A percentile compares a stretch with the other conserved stretches of the same genome.
phyloP scores from a whole-genome alignment of 2,113 vertebrate species.

The Ginglymostoma cirratum region DNA sequence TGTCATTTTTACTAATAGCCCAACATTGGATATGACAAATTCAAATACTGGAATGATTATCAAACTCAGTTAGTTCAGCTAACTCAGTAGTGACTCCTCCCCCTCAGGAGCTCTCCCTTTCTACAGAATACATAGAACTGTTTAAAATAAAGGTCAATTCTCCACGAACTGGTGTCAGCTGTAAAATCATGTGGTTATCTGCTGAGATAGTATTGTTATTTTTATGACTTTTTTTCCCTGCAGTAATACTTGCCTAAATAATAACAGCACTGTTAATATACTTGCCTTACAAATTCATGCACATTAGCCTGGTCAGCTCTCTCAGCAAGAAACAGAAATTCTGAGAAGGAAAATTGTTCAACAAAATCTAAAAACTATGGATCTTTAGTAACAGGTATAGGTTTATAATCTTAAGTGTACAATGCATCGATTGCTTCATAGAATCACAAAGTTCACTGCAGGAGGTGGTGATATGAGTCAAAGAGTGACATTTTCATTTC shows the following conservation, averaged over 20 bases:
- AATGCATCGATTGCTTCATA: background rate
- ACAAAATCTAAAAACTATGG: background rate
- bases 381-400: background rate
- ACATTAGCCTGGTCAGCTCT: background rate
- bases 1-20: background rate
- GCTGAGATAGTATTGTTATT: too few species aligned
- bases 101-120: background rate
- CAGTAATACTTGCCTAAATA: too few species aligned
- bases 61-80: background rate
- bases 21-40: background rate
- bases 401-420: background rate
- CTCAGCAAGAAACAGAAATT: background rate
- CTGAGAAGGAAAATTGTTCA: background rate
- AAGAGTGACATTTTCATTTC: too few species aligned
- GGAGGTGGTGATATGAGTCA: background rate
- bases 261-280: background rate
- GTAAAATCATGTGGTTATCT: conserved; percentile 2
- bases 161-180: background rate
- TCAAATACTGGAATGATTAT: background rate
- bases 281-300: background rate
- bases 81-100: background rate
- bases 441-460: background rate
- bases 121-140: background rate
- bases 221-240: too few species aligned
- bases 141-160: background rate